Conservation (phyloP, 2,113 vertebrate species). For the Psittacula cyanocephala region DNA sequence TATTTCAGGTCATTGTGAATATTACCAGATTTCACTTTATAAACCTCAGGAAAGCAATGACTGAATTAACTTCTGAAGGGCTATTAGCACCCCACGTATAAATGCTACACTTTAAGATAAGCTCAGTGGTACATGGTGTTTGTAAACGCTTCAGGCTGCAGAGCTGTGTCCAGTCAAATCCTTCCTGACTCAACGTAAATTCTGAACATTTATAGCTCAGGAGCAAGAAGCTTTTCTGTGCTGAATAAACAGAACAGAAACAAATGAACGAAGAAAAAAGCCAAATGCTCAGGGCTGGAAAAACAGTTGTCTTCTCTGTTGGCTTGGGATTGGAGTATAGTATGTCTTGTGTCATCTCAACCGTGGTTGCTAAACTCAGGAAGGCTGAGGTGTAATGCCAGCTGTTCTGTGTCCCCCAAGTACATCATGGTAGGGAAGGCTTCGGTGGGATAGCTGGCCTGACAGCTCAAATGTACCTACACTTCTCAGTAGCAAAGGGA, state of each 20-base stretch:
- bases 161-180: neutral
- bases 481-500: neutral
- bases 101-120: neutral
- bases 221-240: neutral
- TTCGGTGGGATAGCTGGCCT: neutral
- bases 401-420: neutral
- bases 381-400: neutral
- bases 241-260: neutral
- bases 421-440: fast-evolving
- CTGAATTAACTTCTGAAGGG: neutral
- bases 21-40: neutral
- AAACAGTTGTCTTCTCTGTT: neutral
- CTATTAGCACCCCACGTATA: neutral
- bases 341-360: neutral
- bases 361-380: fast-evolving
- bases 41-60: neutral
- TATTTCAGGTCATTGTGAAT: neutral
- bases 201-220: neutral
- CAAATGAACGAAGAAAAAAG: neutral
- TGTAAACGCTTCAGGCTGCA: neutral
- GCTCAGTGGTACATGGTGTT: neutral
- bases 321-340: neutral
- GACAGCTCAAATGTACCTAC: neutral
- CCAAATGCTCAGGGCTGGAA: neutral
- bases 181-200: neutral